These are phyloP conservation scores for Hypothenemus hampei DNA, from an alignment of 1,140 invertebrate species.

Conservation along the genomic window DNA sequence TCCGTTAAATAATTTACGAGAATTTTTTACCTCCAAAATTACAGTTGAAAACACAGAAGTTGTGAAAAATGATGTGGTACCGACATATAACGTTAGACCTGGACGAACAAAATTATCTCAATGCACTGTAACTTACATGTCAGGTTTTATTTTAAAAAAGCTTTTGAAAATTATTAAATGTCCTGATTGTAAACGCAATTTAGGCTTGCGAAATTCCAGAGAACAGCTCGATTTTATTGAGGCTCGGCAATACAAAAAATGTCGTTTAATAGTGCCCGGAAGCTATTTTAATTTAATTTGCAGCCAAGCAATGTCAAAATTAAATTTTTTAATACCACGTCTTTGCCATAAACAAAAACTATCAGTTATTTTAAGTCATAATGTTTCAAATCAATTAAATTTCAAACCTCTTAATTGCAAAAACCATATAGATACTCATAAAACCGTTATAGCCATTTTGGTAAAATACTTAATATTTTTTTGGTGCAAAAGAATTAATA, in stretches of 20 bases:
- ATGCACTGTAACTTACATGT: constrained; percentile 7
- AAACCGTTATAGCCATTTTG: not conserved
- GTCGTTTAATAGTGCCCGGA: constrained; percentile 5
- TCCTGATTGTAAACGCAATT: constrained; percentile 8
- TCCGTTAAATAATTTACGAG: constrained; percentile 4
- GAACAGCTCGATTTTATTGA: constrained; percentile 8
- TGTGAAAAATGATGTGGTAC: not conserved
- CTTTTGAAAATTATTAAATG: constrained; percentile 8
- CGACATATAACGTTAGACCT: not conserved
- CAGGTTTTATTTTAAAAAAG: constrained; percentile 7
- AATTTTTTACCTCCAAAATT: constrained; percentile 6
- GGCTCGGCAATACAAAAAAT: constrained; percentile 7
- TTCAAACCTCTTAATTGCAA: constrained; percentile 4
- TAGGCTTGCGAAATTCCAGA: not conserved
- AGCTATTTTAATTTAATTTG: constrained; percentile 1
- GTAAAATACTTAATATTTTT: constrained; percentile 1
- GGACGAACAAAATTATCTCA: constrained; percentile 1
- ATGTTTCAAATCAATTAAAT: not conserved
- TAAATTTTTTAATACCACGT: constrained; percentile 13
- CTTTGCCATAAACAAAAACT: constrained; percentile 2
- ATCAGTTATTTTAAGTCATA: not conserved
- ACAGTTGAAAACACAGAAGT: not conserved
- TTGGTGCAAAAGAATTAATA: constrained; percentile 10
- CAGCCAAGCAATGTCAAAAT: not conserved
- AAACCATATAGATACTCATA: not conserved